Base-by-base conservation (phyloP, 2,888 invertebrate species). In the Cheilosia grossa region DNA sequence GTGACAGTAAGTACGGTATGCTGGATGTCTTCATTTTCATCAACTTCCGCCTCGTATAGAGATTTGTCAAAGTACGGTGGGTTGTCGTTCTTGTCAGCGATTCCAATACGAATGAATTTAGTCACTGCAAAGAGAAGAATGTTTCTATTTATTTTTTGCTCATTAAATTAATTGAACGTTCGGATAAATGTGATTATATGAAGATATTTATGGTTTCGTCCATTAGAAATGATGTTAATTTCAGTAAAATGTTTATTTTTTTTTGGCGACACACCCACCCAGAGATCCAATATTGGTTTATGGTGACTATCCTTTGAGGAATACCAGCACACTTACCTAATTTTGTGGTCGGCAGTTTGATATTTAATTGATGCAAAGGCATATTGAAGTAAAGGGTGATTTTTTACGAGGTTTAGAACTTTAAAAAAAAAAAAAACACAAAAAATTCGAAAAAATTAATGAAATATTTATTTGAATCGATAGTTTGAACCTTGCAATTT, bases 11-110 rank as follows among this genome's bases (percentile, higher is more conserved):
- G 97, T 61, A 98, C 98, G 86, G 98, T 98, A 92, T 98, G 98
- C 90, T 98, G 98, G 90, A 98, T 98, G 91, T 98, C 98, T 93
- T 98, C 98, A 94, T 98, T 98, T 92, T 98, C 98, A 93, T 98
- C 98, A 90, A 98, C 98, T 93, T 98, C 98, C 90, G 98, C 98
- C 93, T 98, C 97, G 93, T 98, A 98, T 89, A 98, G 94, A 90
- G 96, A 96, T 93, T 98, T 98, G 94, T 98, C 98, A 94, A 99
- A 99, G 93, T 97, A 97, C 87, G 99, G 99, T 87, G 98, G 98
- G 93, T 99, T 99, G 94, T 99, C 99, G 95, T 99, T 99, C 94
- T 98, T 98, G 94, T 99, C 99, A 89, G 98, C 98, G 91, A 99
- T 98, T 90, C 97, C 98, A 93, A 99, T 98, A 89, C 98, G 98